Base-by-base conservation (phyloP, 2,888 invertebrate species). In the Calameuta idolon region DNA sequence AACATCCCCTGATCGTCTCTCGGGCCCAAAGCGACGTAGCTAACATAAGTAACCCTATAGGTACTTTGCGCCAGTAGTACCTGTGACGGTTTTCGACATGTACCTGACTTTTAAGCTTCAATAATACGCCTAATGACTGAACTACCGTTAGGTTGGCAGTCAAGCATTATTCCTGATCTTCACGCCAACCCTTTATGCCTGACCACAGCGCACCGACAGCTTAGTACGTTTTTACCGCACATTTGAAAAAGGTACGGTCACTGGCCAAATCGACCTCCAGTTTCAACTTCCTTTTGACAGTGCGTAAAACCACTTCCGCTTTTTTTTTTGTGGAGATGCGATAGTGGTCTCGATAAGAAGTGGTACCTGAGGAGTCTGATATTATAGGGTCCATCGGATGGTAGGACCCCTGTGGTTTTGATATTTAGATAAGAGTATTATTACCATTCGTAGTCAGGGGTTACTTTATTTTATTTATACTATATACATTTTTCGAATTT, bases 141-240 rank as follows among this genome's bases (percentile, higher is more conserved):
- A 82, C 82, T 85, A 86, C 87, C 87, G 85, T 87, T 87, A 85
- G 83, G 82, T 84, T 85, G 23, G 55, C 23, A 79, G 82, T 82
- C 84, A 82, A 81, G 77, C 81, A 88, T 87, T 89, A 87, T 87
- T 83, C 83, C 82, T 84, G 83, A 89, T 87, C 88, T 88, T 87
- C 87, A 89, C 86, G 86, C 87, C 82, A 86, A 84, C 86, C 88
- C 86, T 87, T 85, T 81, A 78, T 77, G 79, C 69, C 80, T 69
- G 69, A 77, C 68, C 74, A 34, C 77, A 74, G 77, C 77, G 73
- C n/a, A 37, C 35, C 33, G 75, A 74, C 71, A 75, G 75, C 37
- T 69, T 35, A 77, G 68, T 75, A 69, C 68, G 37, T 77, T 31
- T 71, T 77, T 75, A 77, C 77, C 74, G 34, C 75, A 55, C 55